These are phyloP conservation scores for Drosophila peninsularis DNA, from an alignment of 2,888 invertebrate species.

Conservation along the genomic window DNA sequence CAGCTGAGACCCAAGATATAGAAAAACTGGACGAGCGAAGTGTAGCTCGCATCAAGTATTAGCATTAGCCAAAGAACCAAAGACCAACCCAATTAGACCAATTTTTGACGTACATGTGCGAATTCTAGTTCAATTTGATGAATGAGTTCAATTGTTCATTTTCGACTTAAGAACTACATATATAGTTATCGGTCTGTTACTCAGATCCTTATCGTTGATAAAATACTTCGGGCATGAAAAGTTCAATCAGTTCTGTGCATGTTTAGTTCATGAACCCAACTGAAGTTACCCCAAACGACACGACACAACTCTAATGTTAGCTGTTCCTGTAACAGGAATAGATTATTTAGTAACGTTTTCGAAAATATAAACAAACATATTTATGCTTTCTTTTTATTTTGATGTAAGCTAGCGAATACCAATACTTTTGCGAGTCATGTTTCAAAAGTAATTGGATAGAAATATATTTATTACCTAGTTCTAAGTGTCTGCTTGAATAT, in stretches of 20 bases:
- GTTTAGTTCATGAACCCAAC: not conserved
- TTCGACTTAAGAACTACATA: not conserved
- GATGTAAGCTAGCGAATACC: constrained; percentile 45
- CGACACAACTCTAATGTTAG: constrained; percentile 15
- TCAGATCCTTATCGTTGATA: no score
- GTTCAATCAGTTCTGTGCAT: not conserved
- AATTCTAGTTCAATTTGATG: constrained; percentile 1
- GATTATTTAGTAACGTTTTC: constrained; percentile 20
- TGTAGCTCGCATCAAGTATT: constrained; percentile 37
- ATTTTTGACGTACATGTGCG: not conserved
- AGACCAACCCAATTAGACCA: constrained; percentile 14
- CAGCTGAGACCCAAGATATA: constrained; percentile 28
- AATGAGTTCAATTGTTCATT: not conserved
- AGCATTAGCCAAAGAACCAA: constrained; percentile 48
- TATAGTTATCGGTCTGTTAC: not conserved
- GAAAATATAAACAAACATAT: not conserved
- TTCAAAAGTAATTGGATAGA: constrained; percentile 22
- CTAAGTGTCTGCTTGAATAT: constrained; percentile 7
- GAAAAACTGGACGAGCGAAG: not conserved
- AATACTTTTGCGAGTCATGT: constrained; percentile 14
- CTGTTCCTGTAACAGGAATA: constrained; percentile 48
- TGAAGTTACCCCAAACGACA: not conserved
- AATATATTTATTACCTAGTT: constrained; percentile 47
- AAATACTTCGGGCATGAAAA: not conserved
- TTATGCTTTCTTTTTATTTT: constrained; percentile 8